phyloP scores from a whole-genome alignment of 2,888 invertebrate genomes.

The Orthosia gothica region DNA sequence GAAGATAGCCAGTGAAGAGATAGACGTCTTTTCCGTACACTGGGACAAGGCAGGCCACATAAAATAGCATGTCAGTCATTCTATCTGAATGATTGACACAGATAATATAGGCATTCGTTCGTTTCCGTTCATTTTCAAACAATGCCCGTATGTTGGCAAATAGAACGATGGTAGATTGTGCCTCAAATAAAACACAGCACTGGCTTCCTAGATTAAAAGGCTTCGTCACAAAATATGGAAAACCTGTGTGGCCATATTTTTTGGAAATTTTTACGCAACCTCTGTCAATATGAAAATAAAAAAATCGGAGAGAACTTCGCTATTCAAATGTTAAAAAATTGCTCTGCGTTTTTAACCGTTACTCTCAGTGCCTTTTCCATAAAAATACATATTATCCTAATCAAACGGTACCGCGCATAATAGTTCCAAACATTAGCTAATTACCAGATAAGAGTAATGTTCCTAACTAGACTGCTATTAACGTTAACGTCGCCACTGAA shows the following conservation, averaged over 20 bases:
- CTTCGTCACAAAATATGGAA: too few relatives aligned
- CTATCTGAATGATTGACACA: constrained; percentile 12
- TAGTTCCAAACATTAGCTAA: not conserved
- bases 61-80: constrained; percentile 1
- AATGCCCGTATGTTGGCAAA: constrained; percentile 34
- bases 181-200: constrained; percentile 24
- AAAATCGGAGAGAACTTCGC: not conserved
- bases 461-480: constrained; percentile 27
- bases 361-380: too few relatives aligned
- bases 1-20: too few relatives aligned
- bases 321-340: constrained; percentile 1
- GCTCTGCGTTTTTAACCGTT: not conserved
- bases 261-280: constrained; percentile 1
- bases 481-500: constrained; percentile 14
- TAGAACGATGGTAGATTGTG: constrained; percentile 18
- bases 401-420: too few relatives aligned
- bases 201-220: constrained; percentile 24
- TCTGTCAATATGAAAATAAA: not conserved
- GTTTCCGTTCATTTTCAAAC: constrained; percentile 34
- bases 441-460: not conserved
- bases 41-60: not conserved
- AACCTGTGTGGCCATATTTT: constrained; percentile 31
- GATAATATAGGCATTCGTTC: not conserved
- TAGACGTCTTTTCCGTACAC: not conserved
- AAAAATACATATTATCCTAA: too few relatives aligned